A percentile compares a stretch with the other conserved stretches of the same genome.
Conservation (phyloP, 2,113 vertebrate species). For the Tyrannus savana region DNA sequence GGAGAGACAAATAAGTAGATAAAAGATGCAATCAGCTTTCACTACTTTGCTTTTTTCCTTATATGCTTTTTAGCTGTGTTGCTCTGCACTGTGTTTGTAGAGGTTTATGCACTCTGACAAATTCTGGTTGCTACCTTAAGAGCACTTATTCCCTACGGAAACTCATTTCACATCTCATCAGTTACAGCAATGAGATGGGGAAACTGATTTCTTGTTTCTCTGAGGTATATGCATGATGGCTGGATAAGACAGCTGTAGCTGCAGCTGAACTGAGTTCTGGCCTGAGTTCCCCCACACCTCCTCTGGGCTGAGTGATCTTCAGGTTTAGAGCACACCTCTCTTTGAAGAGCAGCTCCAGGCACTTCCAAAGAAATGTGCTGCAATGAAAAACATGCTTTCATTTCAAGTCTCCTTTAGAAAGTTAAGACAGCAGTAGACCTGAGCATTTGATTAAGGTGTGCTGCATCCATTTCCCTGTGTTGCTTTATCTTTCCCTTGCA, state of each 20-base stretch:
- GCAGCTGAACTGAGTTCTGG: background rate
- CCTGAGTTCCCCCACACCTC: background rate
- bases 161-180: slow-evolving; percentile 71
- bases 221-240: background rate
- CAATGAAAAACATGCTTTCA: background rate
- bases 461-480: background rate
- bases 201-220: slow-evolving; percentile 38
- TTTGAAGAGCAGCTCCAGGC: background rate
- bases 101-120: slow-evolving; percentile 19
- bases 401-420: background rate
- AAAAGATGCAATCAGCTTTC: background rate
- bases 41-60: background rate
- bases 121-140: slow-evolving; percentile 45
- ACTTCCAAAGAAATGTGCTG: background rate
- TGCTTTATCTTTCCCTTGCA: background rate
- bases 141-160: slow-evolving; percentile 33
- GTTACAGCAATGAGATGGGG: slow-evolving; percentile 8
- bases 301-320: background rate
- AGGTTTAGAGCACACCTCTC: background rate
- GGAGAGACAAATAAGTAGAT: background rate
- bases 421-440: background rate
- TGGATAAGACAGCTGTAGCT: background rate
- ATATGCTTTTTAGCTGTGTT: background rate
- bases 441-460: background rate
- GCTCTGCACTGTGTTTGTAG: background rate